phyloP scores from a whole-genome alignment of 2,888 invertebrate genomes.

The Acleris literana region DNA sequence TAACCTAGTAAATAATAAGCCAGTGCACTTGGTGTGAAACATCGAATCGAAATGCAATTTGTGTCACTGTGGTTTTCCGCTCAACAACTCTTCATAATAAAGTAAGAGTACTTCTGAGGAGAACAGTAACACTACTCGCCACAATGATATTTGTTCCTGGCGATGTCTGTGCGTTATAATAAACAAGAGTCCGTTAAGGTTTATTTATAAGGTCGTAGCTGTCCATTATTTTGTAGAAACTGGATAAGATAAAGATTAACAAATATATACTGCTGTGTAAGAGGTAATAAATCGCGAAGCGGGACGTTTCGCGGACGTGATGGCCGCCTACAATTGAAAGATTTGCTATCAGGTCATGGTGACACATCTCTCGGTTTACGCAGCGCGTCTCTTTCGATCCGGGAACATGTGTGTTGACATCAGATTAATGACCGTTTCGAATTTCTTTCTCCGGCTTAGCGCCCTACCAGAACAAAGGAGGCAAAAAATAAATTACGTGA shows the following conservation, averaged over 20 bases:
- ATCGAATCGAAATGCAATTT: too few relatives aligned
- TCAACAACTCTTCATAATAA: constrained; percentile 1
- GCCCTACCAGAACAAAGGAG: constrained; percentile 31
- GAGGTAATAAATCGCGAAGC: constrained; percentile 10
- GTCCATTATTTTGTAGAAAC: constrained; percentile 11
- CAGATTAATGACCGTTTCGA: constrained; percentile 62
- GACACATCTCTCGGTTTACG: constrained; percentile 54
- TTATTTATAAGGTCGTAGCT: constrained; percentile 12
- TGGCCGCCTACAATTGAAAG: constrained; percentile 43
- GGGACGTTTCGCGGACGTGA: constrained; percentile 9
- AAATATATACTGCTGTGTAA: constrained; percentile 11
- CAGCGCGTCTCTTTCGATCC: constrained; percentile 55
- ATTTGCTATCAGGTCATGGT: constrained; percentile 49
- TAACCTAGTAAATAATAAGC: too few relatives aligned
- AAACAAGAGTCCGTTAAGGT: constrained; percentile 9
- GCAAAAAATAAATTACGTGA: constrained; percentile 25
- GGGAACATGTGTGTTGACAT: constrained; percentile 60
- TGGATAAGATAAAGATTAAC: constrained; percentile 13
- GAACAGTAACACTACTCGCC: neutral
- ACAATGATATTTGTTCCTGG: neutral
- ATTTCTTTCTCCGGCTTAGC: constrained; percentile 45
- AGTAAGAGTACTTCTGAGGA: constrained; percentile 4
- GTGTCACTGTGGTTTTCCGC: neutral
- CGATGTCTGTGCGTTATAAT: constrained; percentile 4
- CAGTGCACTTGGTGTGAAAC: too few relatives aligned